These are phyloP conservation scores for Larimichthys crocea DNA, from an alignment of 2,113 vertebrate genomes.

Conservation along the genomic window DNA sequence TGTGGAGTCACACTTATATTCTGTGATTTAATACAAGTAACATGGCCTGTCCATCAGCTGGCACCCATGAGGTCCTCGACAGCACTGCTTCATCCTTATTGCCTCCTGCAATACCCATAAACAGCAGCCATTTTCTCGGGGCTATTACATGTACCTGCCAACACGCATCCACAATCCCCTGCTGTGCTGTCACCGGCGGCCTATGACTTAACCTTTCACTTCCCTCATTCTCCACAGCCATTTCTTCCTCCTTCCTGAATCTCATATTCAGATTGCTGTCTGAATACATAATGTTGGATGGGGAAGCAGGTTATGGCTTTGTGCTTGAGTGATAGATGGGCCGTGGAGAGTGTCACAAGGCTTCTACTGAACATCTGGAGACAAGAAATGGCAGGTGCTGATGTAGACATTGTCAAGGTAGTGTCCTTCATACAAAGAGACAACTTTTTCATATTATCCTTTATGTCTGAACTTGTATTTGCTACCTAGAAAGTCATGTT, in stretches of 20 bases:
- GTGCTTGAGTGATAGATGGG: conserved; percentile 52
- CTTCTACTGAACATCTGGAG: conserved; percentile 50
- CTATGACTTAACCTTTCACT: conserved; percentile 62
- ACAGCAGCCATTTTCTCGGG: conserved; percentile 42
- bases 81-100: conserved; percentile 38
- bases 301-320: conserved; percentile 51
- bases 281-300: conserved; percentile 8
- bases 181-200: conserved; percentile 35
- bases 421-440: conserved; percentile 29
- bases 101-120: conserved; percentile 51
- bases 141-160: conserved; percentile 58
- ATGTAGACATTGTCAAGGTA: conserved; percentile 32
- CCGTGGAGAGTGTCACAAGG: conserved; percentile 57
- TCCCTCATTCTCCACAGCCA: conserved; percentile 30
- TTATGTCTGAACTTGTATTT: neutral
- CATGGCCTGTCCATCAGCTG: conserved; percentile 48
- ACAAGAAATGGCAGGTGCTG: conserved; percentile 61
- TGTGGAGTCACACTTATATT: conserved; percentile 10
- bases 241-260: conserved; percentile 25
- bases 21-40: conserved; percentile 51
- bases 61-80: conserved; percentile 6
- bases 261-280: conserved; percentile 47
- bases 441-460: neutral
- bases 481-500: neutral
- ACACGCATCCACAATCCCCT: conserved; percentile 6